These are phyloP conservation scores for Eulithis testata DNA, from an alignment of 2,888 invertebrate genomes.

Conservation along the genomic window DNA sequence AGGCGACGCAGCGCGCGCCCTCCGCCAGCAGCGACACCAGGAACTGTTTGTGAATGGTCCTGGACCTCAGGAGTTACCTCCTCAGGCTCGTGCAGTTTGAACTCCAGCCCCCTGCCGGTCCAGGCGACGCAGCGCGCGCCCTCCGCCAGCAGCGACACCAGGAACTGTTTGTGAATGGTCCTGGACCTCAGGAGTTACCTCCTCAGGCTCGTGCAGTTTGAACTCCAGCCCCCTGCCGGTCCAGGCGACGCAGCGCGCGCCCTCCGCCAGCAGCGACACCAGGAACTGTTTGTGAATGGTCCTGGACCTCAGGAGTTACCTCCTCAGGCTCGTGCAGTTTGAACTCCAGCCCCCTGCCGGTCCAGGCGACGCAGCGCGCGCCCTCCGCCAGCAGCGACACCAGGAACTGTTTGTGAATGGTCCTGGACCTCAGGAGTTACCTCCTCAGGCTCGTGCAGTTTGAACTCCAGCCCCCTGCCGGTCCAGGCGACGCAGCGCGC, in stretches of 20 bases:
- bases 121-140: slow-evolving; percentile 94
- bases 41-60: no score
- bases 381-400: slow-evolving; percentile 90
- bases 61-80: no score
- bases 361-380: slow-evolving; percentile 96
- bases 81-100: slow-evolving; percentile 97
- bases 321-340: slow-evolving; percentile 98
- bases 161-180: no score
- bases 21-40: slow-evolving; percentile 90
- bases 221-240: slow-evolving; percentile 98
- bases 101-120: slow-evolving; percentile 98
- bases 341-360: slow-evolving; percentile 97
- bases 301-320: no score
- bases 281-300: no score
- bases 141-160: slow-evolving; percentile 91
- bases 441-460: slow-evolving; percentile 98
- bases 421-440: no score
- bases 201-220: slow-evolving; percentile 97
- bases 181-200: no score
- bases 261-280: slow-evolving; percentile 89
- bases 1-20: slow-evolving; percentile 93
- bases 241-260: slow-evolving; percentile 95
- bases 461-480: slow-evolving; percentile 97
- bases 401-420: no score
- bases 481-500: slow-evolving; percentile 97